Evolutionary conservation across 2,113 vertebrate genomes (phyloP), one percentile per base, ranked within the genome.

Genomic region (Colinus virginianus): DNA sequence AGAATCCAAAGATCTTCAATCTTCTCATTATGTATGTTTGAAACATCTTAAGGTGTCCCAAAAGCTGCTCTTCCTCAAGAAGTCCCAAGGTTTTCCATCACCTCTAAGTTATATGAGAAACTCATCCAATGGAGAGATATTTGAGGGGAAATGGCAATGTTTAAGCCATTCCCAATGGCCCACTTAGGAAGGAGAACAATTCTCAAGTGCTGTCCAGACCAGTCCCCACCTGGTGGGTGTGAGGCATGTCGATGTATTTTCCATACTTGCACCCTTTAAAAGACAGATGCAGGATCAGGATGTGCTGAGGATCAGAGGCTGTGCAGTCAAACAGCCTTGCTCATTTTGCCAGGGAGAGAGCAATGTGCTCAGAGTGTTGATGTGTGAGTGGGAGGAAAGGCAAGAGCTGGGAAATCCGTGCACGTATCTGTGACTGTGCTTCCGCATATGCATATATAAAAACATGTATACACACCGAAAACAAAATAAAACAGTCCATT

Each of bases 401-500:
- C 1, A 0, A 92, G 82, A 91, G 45, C 59, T 89, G 59, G 55
- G 75, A 85, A 91, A 87, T 70, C 87, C 75, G 55, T 58, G 49
- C 53, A 28, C 32, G 6, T 70, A 11, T 87, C 66, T 71, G 7
- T 67, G 42, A 30, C 61, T 32, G 6, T 38, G 18, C 79, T 95
- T 95, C 76, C n/a, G 6, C 34, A 42, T 21, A 77, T 6, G 34
- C 84, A 63, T 72, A 26, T 48, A 91, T 63, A 59, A 77, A 89
- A 90, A 87, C 46, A 76, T 5, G 13, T 79, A 68, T 55, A 80
- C 28, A 75, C 14, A 77, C 46, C 34, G 78, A 86, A 87, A 92
- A 93, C 62, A 80, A 43, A 70, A 7, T 55, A 79, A n/a, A 91
- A 56, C 38, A 90, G 88, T 71, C 69, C 88, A 80, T 34, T 83